Base-by-base conservation (phyloP, 2,797 vertebrate species). In the Phrynocephalus vlangalii region DNA sequence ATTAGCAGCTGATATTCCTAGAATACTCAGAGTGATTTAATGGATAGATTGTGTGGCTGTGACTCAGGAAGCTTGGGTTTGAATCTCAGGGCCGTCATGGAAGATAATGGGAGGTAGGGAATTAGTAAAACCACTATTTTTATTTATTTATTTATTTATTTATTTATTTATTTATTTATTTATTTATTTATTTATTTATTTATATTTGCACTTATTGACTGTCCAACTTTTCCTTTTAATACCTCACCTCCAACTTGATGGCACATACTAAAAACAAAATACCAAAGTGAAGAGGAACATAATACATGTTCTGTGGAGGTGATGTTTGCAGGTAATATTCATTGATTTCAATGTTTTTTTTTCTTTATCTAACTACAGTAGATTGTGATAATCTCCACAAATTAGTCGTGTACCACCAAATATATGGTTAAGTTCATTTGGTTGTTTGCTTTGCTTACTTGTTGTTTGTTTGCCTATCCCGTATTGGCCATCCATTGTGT, bases 1-100 rank as follows among this genome's bases (percentile, higher is more conserved):
- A 93, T 93, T 95, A 91, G 92, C 91, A 95, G 78, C 79, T 91
- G 92, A 67, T 81, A 89, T 92, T 91, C 90, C 91, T 89, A 94
- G 90, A 94, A 56, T 56, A 56, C 52, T 56, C 9, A 56, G 52
- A 10, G 10, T 56, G 52, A 56, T 56, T 1, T 56, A 56, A 13
- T 56, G 52, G 52, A 56, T 56, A 56, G 52, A 84, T 44, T n/a
- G 3, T 9, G 2, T n/a, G 9, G 3, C n/a, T 30, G 3, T 3
- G 5, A 6, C 72, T 56, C 52, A 56, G 52, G 11, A 56, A 13
- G 52, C 2, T 13, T 56, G 52, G 52, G 52, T 56, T 56, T 56
- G 52, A 56, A 56, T 56, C 52, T 13, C 11, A 13, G 52, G 9
- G 9, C 52, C 9, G 9, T 13, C 52, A 56, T 56, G 52, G 52